Evolutionary conservation across 2,113 vertebrate genomes (phyloP).

Genomic region (Taxidea taxus): DNA sequence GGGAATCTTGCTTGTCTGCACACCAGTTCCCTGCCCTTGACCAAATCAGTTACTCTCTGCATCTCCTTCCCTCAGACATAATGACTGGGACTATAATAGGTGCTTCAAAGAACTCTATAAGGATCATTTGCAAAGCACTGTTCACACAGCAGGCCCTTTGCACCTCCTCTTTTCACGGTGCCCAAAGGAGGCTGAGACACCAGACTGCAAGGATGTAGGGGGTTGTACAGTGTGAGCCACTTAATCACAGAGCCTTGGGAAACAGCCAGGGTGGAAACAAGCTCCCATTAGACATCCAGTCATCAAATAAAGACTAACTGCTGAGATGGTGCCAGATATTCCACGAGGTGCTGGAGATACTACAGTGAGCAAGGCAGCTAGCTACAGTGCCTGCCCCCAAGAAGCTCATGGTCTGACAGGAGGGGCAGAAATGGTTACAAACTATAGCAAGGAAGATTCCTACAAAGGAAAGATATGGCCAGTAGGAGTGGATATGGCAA

Average conservation of each 20-base stretch:
- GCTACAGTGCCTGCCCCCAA: not conserved
- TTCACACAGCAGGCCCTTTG: not conserved
- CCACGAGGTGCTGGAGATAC: not conserved
- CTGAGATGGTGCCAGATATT: not conserved
- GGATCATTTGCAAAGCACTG: not conserved
- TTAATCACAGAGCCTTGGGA: not conserved
- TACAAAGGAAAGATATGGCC: not conserved
- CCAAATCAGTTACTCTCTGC: not conserved
- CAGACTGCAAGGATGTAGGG: not conserved
- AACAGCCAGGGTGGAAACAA: not conserved
- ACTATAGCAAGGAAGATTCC: not conserved
- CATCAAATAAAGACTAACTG: not conserved
- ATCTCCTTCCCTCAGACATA: not conserved
- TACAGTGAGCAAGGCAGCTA: not conserved
- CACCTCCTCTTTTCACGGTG: not conserved
- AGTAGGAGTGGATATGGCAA: not conserved
- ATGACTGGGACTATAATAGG: not conserved
- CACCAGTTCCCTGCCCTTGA: not conserved
- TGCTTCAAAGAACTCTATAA: not conserved
- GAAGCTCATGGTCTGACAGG: not conserved
- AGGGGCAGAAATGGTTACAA: not conserved
- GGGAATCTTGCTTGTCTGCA: not conserved
- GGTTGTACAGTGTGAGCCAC: not conserved
- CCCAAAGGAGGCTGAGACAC: not conserved
- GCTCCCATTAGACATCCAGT: not conserved